Base-by-base conservation (phyloP, 2,888 invertebrate species). In the Papilio elwesi region DNA sequence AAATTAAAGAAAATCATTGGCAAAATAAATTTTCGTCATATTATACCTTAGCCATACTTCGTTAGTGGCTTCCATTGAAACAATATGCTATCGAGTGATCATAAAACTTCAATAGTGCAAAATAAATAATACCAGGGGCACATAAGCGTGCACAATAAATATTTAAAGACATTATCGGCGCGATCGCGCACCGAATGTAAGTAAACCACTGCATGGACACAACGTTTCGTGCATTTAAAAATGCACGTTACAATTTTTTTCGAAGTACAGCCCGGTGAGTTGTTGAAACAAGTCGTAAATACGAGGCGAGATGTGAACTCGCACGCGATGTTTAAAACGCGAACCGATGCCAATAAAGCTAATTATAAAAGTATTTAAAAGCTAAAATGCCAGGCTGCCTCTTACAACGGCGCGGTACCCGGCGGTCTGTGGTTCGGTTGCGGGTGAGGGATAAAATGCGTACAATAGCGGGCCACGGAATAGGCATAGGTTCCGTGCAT, bases 341-440 rank as follows among this genome's bases (percentile, higher is more conserved):
- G 76, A 76, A 80, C 81, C 79, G 81, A 76, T 74, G 76, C 78
- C 83, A 83, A 87, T 88, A 88, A 87, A 88, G 84, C 86, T 86
- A 85, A 88, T 89, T 88, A 88, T 84, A 86, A 82, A 84, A 81
- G 80, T 83, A 84, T 86, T 78, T 77, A 83, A 84, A 85, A 81
- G 78, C 78, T 74, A 76, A 79, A 81, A 82, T 79, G 80, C 75
- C 76, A 74, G 77, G n/a, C n/a, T n/a, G 80, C 74, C 78, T 81
- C 77, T 78, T 70, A 72, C 87, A 85, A 86, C 84, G 80, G 82
- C 49, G 68, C 6, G 36, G 82, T 79, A 81, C 26, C 55, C 43
- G 48, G 62, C 43, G 57, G 70, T 72, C 12, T 59, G 55, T 13
- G 38, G 68, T 68, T 71, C 1, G 0, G 13, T 49, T 52, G 9